phyloP scores from a whole-genome alignment of 1,140 invertebrate species.

The Drosophila kohkoa region DNA sequence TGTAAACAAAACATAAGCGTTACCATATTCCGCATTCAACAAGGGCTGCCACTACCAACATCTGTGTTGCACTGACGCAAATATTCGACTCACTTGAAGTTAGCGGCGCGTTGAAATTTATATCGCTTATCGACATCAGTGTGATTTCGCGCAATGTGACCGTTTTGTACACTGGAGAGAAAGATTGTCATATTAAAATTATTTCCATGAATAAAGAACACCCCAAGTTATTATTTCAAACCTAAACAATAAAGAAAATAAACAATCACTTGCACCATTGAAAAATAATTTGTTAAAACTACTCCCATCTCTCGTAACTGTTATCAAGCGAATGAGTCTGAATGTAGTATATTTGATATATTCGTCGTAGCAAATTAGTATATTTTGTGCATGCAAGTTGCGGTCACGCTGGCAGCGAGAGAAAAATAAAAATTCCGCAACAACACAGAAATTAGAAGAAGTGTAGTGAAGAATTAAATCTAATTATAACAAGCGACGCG shows the following conservation, averaged over 20 bases:
- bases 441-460: constrained; percentile 58
- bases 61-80: constrained; percentile 31
- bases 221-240: too few species aligned
- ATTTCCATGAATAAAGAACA: too few species aligned
- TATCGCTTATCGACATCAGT: constrained; percentile 37
- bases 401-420: constrained; percentile 38
- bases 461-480: constrained; percentile 76
- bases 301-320: not conserved
- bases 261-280: too few species aligned
- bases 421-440: constrained; percentile 61
- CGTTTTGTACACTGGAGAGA: not conserved
- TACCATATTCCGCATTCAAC: not conserved
- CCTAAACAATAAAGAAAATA: too few species aligned
- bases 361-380: not conserved
- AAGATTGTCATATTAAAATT: too few species aligned
- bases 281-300: not conserved
- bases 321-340: not conserved
- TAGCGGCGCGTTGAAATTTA: constrained; percentile 34
- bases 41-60: constrained; percentile 36
- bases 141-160: not conserved
- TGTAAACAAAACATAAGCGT: constrained; percentile 11
- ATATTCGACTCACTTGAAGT: constrained; percentile 40
- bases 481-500: constrained; percentile 69
- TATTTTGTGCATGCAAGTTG: not conserved
- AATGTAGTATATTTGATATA: too few species aligned